These are phyloP conservation scores for Dysmachus trigonus DNA, from an alignment of 2,888 invertebrate species.

Conservation along the genomic window DNA sequence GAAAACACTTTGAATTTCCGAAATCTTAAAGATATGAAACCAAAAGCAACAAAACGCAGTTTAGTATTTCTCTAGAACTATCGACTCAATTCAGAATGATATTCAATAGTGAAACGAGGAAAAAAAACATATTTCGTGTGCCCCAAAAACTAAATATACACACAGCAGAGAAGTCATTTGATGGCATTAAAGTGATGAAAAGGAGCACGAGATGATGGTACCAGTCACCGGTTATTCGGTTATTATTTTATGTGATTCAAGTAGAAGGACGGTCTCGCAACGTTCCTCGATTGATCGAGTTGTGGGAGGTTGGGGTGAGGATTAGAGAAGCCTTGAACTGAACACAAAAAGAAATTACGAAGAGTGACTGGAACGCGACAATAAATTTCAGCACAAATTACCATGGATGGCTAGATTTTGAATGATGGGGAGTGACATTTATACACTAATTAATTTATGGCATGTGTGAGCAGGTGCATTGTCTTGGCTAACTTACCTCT, in stretches of 20 bases:
- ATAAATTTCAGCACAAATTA: neutral
- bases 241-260: conserved; percentile 13
- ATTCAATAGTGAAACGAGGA: neutral
- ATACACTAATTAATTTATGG: neutral
- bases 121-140: conserved; percentile 18
- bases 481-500: conserved; percentile 72
- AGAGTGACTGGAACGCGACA: neutral
- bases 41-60: neutral
- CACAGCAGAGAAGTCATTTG: conserved; percentile 6
- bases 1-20: neutral
- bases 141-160: conserved; percentile 31
- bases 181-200: conserved; percentile 8
- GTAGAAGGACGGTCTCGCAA: neutral
- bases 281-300: neutral
- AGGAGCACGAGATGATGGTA: conserved; percentile 37
- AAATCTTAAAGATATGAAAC: neutral
- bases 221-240: conserved; percentile 40
- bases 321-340: neutral
- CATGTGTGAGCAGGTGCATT: neutral
- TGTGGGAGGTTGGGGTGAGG: neutral
- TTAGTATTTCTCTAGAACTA: neutral
- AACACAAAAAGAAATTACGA: neutral
- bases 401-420: neutral
- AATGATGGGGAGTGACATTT: neutral
- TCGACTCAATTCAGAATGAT: neutral